These are phyloP conservation scores for Phalacrocorax brasilianus DNA, from an alignment of 2,113 vertebrate species.

Conservation along the genomic window DNA sequence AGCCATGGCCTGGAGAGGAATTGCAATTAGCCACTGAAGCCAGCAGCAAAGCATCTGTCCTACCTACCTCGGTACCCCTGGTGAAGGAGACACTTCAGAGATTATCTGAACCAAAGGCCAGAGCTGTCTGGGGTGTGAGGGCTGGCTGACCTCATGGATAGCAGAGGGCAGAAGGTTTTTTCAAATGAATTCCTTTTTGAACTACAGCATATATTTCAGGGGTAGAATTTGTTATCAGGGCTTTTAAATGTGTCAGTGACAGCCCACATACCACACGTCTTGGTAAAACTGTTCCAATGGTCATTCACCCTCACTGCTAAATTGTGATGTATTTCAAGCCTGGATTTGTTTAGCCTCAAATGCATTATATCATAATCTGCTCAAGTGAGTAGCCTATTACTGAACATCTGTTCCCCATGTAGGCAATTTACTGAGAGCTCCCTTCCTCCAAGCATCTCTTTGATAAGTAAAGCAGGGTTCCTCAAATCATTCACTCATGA, in stretches of 20 bases:
- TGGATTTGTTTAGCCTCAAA: constrained; percentile 45
- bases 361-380: constrained; percentile 32
- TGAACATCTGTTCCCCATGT: constrained; percentile 45
- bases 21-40: background rate
- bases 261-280: background rate
- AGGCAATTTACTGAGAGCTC: constrained; percentile 27
- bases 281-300: background rate
- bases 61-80: background rate
- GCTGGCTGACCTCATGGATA: background rate
- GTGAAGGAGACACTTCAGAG: background rate
- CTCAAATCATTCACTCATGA: constrained; percentile 13
- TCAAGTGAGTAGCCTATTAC: constrained; percentile 28
- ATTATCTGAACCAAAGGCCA: background rate
- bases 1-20: background rate
- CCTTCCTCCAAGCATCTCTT: constrained; percentile 21
- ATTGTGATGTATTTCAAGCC: constrained; percentile 2
- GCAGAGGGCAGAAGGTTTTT: background rate
- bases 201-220: background rate
- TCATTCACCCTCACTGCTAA: background rate
- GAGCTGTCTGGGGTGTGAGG: background rate
- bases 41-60: background rate
- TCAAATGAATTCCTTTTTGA: background rate
- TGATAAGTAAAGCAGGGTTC: constrained; percentile 20
- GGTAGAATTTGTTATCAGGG: background rate
- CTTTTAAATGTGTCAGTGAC: background rate